phyloP scores from a whole-genome alignment of 2,113 vertebrate species.

The Uria lomvia region DNA sequence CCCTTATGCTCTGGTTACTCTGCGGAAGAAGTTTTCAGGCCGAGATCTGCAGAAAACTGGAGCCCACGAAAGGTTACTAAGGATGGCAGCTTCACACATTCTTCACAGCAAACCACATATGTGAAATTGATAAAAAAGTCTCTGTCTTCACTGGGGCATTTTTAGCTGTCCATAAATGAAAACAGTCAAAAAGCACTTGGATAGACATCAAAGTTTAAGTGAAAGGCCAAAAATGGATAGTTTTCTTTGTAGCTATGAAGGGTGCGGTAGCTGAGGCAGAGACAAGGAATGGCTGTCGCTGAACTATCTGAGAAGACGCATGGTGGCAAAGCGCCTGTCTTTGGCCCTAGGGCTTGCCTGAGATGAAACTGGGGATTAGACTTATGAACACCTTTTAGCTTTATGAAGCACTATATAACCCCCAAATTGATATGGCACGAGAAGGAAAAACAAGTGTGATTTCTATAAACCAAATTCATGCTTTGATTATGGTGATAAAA shows the following conservation, averaged over 20 bases:
- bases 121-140: neutral
- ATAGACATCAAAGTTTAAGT: constrained; percentile 23
- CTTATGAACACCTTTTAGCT: neutral
- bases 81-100: neutral
- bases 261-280: neutral
- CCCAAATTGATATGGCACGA: neutral
- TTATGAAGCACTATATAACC: neutral
- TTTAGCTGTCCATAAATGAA: neutral
- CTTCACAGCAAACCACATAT: neutral
- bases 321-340: neutral
- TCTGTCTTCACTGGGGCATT: neutral
- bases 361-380: neutral
- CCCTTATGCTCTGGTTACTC: neutral
- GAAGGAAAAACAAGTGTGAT: neutral
- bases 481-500: neutral
- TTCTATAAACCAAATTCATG: neutral
- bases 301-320: neutral
- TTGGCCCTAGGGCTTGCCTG: neutral
- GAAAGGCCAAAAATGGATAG: neutral
- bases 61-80: neutral
- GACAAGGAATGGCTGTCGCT: neutral
- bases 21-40: neutral
- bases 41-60: neutral
- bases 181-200: neutral
- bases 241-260: neutral